Base-by-base conservation (phyloP, 2,797 vertebrate genomes). In the Hyperoplus lanceolatus region DNA sequence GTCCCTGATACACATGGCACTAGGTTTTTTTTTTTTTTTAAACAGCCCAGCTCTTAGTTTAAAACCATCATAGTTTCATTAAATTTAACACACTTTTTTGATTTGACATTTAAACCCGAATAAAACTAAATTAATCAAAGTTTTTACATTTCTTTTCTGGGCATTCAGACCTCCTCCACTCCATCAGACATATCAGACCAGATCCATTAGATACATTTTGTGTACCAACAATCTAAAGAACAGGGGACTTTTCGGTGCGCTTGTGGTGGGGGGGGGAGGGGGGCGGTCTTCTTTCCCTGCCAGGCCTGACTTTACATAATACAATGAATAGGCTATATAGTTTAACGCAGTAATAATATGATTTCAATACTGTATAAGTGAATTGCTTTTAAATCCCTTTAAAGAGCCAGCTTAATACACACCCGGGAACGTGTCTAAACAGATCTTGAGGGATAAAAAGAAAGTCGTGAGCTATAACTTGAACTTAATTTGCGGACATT, bases 251-350 rank as follows among this genome's bases (percentile, higher is more conserved):
- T 18, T 39, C 13, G 1, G 41, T 43, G 9, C 48, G 41, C 53
- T 57, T 39, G 38, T 10, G 10, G 21, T 21, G 21, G 21, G 21
- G 21, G 21, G 21, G 21, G 21, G 21, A 1, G 21, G 21, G 21
- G 21, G 21, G 21, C 21, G 21, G 9, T 63, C 41, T 42, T 36
- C 18, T 61, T 61, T 5, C n/a, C 6, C 29, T 38, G n/a, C 29
- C 41, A 49, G 57, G 48, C 50, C 36, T 63, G 8, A 38, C 61
- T 54, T 76, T 50, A 56, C 29, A 60, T 38, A 41, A 46, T 49
- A 61, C 43, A 15, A 72, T 29, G 29, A 29, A 29, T 29, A 29
- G 29, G 29, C 50, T 11, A 42, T 7, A 1, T 9, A 4, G 3
- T 16, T 2, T 42, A 43, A 39, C 38, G 13, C 13, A 29, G 29